A percentile compares a stretch with the other conserved stretches of the same genome.
Conservation (phyloP, 2,888 invertebrate genomes). For the Phyto melanocephala region DNA sequence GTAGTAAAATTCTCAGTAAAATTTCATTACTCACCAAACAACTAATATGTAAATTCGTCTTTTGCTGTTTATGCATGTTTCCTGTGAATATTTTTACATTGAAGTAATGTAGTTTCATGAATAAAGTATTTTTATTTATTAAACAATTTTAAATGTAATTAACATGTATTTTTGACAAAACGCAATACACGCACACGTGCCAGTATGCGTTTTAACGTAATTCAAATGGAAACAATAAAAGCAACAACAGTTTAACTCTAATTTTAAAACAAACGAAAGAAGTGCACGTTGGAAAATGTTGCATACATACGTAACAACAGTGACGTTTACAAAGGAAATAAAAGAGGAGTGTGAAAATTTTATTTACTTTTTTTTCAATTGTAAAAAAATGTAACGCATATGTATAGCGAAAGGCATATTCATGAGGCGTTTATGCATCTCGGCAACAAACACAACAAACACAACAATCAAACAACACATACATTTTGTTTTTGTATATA, state of each 20-base stretch:
- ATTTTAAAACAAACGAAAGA: background rate
- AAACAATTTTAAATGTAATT: constrained; percentile 19
- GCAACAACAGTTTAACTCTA: constrained; percentile 11
- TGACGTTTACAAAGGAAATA: background rate
- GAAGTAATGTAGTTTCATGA: background rate
- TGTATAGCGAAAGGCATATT: too few species aligned
- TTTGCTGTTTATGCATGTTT: background rate
- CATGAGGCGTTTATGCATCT: too few species aligned
- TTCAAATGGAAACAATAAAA: background rate
- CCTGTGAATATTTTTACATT: background rate
- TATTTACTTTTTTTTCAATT: background rate
- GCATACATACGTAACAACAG: constrained; percentile 1
- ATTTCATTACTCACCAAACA: too few species aligned
- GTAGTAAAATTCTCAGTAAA: too few species aligned
- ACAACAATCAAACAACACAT: too few species aligned
- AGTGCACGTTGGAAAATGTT: background rate
- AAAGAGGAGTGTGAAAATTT: background rate
- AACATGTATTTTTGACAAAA: constrained; percentile 31
- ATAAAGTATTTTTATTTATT: background rate
- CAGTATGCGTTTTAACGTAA: constrained; percentile 17
- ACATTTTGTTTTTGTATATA: too few species aligned
- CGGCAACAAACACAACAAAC: too few species aligned
- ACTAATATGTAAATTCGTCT: too few species aligned
- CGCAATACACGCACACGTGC: constrained; percentile 33
- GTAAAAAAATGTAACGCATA: too few species aligned